phyloP scores from a whole-genome alignment of 1,140 invertebrate genomes.

The Battus philenor region DNA sequence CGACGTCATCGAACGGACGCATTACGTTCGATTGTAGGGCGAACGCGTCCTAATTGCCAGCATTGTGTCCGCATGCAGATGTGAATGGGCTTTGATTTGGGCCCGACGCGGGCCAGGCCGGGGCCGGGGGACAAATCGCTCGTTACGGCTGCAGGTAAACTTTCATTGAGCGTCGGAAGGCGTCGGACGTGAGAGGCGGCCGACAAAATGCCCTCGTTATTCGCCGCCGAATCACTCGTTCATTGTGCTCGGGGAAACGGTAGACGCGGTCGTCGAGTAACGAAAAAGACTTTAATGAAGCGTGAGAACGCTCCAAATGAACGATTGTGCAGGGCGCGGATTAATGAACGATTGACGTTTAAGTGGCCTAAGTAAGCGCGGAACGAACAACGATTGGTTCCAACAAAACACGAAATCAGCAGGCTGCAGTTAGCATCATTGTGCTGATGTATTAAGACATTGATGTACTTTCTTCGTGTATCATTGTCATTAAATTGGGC shows the following conservation, averaged over 20 bases:
- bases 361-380: slow-evolving; percentile 33
- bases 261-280: slow-evolving; percentile 70
- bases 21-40: slow-evolving; percentile 74
- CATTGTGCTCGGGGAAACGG: slow-evolving; percentile 73
- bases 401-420: not conserved
- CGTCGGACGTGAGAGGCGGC: slow-evolving; percentile 73
- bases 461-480: no score
- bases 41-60: slow-evolving; percentile 70
- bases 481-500: no score
- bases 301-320: slow-evolving; percentile 71
- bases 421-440: slow-evolving; percentile 32
- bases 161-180: slow-evolving; percentile 75
- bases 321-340: slow-evolving; percentile 58
- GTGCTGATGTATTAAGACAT: no score
- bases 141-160: slow-evolving; percentile 75
- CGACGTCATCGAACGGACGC: slow-evolving; percentile 58
- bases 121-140: slow-evolving; percentile 72
- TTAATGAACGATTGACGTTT: slow-evolving; percentile 70
- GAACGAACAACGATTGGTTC: slow-evolving; percentile 1
- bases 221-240: slow-evolving; percentile 73
- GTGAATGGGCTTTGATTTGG: slow-evolving; percentile 75
- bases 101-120: slow-evolving; percentile 38
- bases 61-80: slow-evolving; percentile 75
- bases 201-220: slow-evolving; percentile 75
- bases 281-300: slow-evolving; percentile 74